Conservation (phyloP, 1,140 invertebrate species). For the Sycophila sp. region DNA sequence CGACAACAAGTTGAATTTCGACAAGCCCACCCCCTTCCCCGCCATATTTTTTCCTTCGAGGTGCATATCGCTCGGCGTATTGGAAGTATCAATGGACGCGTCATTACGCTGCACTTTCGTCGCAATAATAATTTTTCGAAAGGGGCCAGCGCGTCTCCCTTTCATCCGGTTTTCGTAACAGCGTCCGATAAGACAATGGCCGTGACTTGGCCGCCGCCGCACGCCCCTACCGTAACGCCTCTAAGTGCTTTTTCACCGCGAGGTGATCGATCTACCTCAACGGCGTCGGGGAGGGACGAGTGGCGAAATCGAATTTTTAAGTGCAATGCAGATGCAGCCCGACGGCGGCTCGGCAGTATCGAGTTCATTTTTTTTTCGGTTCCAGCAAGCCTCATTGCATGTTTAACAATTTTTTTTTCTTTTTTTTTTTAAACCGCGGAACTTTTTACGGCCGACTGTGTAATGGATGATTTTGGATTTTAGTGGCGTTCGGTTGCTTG, state of each 20-base stretch:
- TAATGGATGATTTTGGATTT: too few relatives aligned
- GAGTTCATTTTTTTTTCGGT: too few relatives aligned
- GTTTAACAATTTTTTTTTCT: too few relatives aligned
- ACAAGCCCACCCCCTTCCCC: not conserved
- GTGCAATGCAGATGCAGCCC: too few relatives aligned
- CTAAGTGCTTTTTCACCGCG: not conserved
- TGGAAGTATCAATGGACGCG: constrained; percentile 21
- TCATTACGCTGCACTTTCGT: constrained; percentile 36
- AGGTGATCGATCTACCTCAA: not conserved
- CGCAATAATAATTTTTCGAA: constrained; percentile 21
- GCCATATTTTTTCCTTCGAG: constrained; percentile 1
- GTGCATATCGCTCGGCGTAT: constrained; percentile 5
- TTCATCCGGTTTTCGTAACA: constrained; percentile 20
- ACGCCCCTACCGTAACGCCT: not conserved
- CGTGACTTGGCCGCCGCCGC: constrained; percentile 3
- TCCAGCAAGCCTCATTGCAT: too few relatives aligned
- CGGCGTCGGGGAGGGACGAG: not conserved
- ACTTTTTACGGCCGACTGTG: too few relatives aligned
- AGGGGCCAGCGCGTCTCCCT: not conserved
- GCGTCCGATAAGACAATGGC: constrained; percentile 31
- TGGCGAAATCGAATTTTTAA: too few relatives aligned
- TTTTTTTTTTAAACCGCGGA: too few relatives aligned
- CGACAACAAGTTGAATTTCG: too few relatives aligned
- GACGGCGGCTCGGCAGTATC: too few relatives aligned
- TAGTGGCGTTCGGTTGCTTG: too few relatives aligned